phyloP scores from a whole-genome alignment of 2,888 invertebrate genomes.

The Lasioglossum pauxillum region DNA sequence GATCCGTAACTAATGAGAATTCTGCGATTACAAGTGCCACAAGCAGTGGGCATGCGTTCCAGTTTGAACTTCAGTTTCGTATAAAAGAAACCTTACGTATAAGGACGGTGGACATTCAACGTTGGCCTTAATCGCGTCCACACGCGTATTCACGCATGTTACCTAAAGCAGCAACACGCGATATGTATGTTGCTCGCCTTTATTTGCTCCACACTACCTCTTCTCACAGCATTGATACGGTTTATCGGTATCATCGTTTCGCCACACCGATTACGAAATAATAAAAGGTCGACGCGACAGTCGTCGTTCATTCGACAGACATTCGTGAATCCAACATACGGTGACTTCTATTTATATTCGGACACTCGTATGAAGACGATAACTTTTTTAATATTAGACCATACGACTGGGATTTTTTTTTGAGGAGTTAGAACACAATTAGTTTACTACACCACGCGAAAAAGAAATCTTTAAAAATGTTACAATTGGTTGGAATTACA shows the following conservation, averaged over 20 bases:
- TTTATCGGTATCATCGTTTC: slow-evolving; percentile 18
- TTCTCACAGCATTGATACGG: slow-evolving; percentile 3
- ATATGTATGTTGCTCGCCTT: slow-evolving; percentile 3
- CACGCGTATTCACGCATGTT: slow-evolving; percentile 15
- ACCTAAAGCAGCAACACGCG: slow-evolving; percentile 13
- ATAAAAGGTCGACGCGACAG: not conserved
- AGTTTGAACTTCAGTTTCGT: slow-evolving; percentile 4
- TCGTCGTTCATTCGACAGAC: too few relatives aligned
- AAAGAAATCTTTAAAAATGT: too few relatives aligned
- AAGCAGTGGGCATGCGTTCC: slow-evolving; percentile 5
- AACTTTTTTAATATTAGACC: too few relatives aligned
- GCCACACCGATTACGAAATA: not conserved
- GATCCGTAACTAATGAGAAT: slow-evolving; percentile 55
- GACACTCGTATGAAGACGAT: too few relatives aligned
- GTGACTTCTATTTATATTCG: too few relatives aligned
- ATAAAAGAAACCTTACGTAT: slow-evolving; percentile 13
- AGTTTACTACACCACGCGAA: too few relatives aligned
- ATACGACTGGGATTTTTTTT: too few relatives aligned
- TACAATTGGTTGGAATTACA: too few relatives aligned
- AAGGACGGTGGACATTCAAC: not conserved
- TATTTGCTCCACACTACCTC: slow-evolving; percentile 1
- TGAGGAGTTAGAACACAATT: too few relatives aligned
- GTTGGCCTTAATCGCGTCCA: slow-evolving; percentile 23
- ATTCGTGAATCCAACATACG: not conserved
- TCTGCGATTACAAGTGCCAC: slow-evolving; percentile 34